Percentiles rank a stretch among this genome's conserved stretches.
Evolutionary conservation across 2,888 invertebrate species (phyloP).

Genomic region (Hololepta plana): DNA sequence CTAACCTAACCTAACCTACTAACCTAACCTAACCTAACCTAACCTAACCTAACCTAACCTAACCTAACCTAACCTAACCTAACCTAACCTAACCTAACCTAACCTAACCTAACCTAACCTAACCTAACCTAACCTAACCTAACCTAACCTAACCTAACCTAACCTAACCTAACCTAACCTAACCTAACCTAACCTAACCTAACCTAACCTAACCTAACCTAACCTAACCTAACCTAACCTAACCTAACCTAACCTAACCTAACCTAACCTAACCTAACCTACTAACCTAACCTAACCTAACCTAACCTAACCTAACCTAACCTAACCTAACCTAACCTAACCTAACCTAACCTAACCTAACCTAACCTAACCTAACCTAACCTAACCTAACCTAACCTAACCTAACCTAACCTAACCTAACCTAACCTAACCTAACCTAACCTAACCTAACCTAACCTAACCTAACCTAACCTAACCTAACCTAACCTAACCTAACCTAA

Average conservation of each 20-base stretch:
- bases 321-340: slow-evolving; percentile 8
- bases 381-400: slow-evolving; percentile 11
- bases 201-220: slow-evolving; percentile 10
- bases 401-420: slow-evolving; percentile 10
- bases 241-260: slow-evolving; percentile 7
- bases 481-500: slow-evolving; percentile 10
- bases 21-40: slow-evolving; percentile 10
- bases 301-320: slow-evolving; percentile 8
- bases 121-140: slow-evolving; percentile 11
- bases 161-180: slow-evolving; percentile 9
- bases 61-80: slow-evolving; percentile 8
- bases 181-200: slow-evolving; percentile 10
- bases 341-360: slow-evolving; percentile 10
- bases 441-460: too few species aligned
- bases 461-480: slow-evolving; percentile 10
- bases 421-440: slow-evolving; percentile 9
- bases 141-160: slow-evolving; percentile 9
- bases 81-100: slow-evolving; percentile 10
- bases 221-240: slow-evolving; percentile 9
- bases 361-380: slow-evolving; percentile 11
- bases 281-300: slow-evolving; percentile 9
- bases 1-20: slow-evolving; percentile 10
- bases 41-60: slow-evolving; percentile 10
- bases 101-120: slow-evolving; percentile 10
- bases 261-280: slow-evolving; percentile 9